Conservation (phyloP, 2,797 vertebrate species). For the Bothrops alternatus region DNA sequence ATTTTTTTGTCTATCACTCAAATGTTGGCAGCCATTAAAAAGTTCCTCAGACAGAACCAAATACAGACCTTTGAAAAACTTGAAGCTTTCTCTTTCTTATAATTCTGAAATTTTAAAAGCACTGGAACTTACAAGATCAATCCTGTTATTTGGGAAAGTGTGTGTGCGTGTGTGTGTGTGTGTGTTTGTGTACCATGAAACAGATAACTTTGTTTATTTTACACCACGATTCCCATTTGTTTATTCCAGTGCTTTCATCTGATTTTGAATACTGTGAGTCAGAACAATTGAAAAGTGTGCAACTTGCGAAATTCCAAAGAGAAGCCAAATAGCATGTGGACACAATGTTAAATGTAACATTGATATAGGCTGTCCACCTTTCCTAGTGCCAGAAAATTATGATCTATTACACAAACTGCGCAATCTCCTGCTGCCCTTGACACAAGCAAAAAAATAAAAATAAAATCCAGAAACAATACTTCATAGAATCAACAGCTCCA, state of each 20-base stretch:
- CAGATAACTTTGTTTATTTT: conserved; percentile 35
- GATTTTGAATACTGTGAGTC: conserved; percentile 53
- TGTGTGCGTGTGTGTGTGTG: too few species aligned
- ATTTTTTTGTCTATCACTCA: not conserved
- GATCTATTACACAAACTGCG: conserved; percentile 44
- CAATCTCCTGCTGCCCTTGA: conserved; percentile 24
- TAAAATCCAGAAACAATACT: conserved; percentile 35
- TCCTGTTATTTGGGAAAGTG: not conserved
- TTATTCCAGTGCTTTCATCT: conserved; percentile 44
- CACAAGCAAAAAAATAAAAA: not conserved
- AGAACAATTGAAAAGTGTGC: conserved; percentile 64
- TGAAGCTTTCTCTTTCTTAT: not conserved
- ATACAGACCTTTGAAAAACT: not conserved
- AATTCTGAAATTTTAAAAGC: not conserved
- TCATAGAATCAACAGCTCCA: conserved; percentile 26
- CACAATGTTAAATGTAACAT: conserved; percentile 49
- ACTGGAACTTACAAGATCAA: not conserved
- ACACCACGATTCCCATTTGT: conserved; percentile 26
- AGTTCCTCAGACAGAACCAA: not conserved
- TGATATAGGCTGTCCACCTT: conserved; percentile 45
- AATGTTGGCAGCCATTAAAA: not conserved
- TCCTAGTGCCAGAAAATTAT: conserved; percentile 31
- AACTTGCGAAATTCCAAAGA: conserved; percentile 64
- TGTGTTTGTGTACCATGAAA: not conserved
- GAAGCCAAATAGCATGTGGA: conserved; percentile 54